Evolutionary conservation across 2,797 vertebrate genomes (phyloP), one percentile per base, ranked within the genome.

Genomic region (Rousettus madagascariensis): DNA sequence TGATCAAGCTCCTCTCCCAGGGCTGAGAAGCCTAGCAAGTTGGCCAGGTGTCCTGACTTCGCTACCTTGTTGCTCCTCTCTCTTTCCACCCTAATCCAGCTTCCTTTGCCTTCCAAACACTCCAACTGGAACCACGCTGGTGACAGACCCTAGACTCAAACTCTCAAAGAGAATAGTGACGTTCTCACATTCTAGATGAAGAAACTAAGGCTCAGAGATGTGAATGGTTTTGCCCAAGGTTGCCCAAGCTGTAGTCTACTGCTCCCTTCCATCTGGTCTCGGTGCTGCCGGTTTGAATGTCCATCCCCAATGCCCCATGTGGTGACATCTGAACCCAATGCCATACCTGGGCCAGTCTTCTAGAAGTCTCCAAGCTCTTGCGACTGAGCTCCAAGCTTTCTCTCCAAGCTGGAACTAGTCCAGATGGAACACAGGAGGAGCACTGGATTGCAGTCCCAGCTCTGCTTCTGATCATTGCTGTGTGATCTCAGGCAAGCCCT

Each of bases 301-400:
- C 38, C 28, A 22, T 24, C 8, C 33, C 30, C 7, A 28, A 30
- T 3, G 13, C 30, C 30, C 1, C 3, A 15, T 0, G 6, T 6
- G 43, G 51, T 20, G 43, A 30, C 51, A 12, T 10, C 28, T 10
- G 5, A 46, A 30, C 20, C 59, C 12, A 55, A 17, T 30, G 41
- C 49, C 51, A 41, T 2, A 7, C 8, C 19, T 13, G 15, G 13
- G 15, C 36, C 38, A 17, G 22, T 6, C 30, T 22, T 5, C 11
- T 2, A 3, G 33, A 12, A 28, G 8, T 68, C 61, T 15, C 19
- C 0, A 36, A 43, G 24, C 43, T 57, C 38, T 90, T 57, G 30
- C 10, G 5, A 41, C 61, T 57, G 55, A 91, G 6, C 33, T 12
- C 19, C 41, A 22, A 66, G 41, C 41, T 84, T 4, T 33, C 11